Evolutionary conservation across 2,888 invertebrate species (phyloP).

Genomic region (Electrophaes corylata): DNA sequence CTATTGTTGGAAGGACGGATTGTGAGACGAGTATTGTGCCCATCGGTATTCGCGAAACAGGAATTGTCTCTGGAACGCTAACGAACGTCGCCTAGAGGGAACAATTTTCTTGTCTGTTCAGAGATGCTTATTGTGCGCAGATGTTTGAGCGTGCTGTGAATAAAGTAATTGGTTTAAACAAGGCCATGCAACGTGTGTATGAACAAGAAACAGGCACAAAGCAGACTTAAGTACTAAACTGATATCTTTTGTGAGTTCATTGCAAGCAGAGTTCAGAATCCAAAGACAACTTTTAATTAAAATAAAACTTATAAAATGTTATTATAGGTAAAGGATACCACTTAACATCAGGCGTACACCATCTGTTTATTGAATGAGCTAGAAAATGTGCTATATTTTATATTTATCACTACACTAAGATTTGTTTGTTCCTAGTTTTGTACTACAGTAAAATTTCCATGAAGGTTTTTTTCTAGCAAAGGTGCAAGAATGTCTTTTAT

Average conservation of each 20-base stretch:
- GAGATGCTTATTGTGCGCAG: conserved; percentile 22
- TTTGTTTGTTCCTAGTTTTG: too few relatives aligned
- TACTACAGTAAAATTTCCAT: too few relatives aligned
- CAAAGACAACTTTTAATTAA: too few relatives aligned
- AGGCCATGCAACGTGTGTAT: conserved; percentile 2
- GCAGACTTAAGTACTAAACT: neutral
- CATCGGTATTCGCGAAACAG: conserved; percentile 76
- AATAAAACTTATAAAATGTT: too few relatives aligned
- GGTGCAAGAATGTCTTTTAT: too few relatives aligned
- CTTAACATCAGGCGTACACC: too few relatives aligned
- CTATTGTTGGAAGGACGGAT: conserved; percentile 69
- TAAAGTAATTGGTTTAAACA: conserved; percentile 15
- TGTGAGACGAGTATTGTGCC: conserved; percentile 67
- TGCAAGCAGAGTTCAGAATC: conserved; percentile 5
- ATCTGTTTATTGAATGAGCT: too few relatives aligned
- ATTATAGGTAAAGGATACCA: too few relatives aligned
- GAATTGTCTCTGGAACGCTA: conserved; percentile 76
- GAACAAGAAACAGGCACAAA: conserved; percentile 6
- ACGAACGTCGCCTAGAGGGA: conserved; percentile 62
- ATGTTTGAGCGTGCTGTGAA: conserved; percentile 12
- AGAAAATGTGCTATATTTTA: too few relatives aligned
- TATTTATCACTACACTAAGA: too few relatives aligned
- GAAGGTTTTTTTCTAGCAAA: too few relatives aligned
- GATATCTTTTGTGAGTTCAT: too few relatives aligned
- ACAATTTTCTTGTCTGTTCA: conserved; percentile 42